Conservation (phyloP, 1,140 invertebrate species). For the Catajapyx aquilonaris region DNA sequence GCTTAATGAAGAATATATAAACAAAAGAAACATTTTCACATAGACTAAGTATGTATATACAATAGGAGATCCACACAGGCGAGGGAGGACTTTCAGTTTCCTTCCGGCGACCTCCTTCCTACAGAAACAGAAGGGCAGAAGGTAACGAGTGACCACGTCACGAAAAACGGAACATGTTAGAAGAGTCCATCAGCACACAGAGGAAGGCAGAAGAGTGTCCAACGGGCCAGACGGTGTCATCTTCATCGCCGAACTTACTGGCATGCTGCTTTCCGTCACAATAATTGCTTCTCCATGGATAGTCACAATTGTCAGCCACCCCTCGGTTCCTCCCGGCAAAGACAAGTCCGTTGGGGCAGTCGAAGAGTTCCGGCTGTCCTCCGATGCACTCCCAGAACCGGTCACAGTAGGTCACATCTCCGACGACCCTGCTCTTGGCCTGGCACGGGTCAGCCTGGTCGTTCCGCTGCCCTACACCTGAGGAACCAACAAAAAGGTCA, state of each 20-base stretch:
- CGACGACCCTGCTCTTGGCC: conserved; percentile 44
- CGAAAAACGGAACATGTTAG: too few species aligned
- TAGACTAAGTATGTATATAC: too few species aligned
- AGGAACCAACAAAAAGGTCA: conserved; percentile 6
- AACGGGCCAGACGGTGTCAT: too few species aligned
- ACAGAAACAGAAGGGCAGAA: too few species aligned
- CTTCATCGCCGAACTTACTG: conserved; percentile 31
- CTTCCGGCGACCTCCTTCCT: too few species aligned
- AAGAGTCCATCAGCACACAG: too few species aligned
- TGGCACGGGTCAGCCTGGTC: conserved; percentile 51
- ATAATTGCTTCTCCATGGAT: conserved; percentile 70
- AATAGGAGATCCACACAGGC: too few species aligned
- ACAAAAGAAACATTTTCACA: too few species aligned
- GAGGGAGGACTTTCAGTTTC: too few species aligned
- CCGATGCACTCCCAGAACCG: conserved; percentile 67
- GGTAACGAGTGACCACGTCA: background rate
- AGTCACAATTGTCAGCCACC: conserved; percentile 69
- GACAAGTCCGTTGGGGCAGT: conserved; percentile 74
- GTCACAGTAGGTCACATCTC: conserved; percentile 61
- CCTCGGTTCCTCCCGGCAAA: conserved; percentile 70
- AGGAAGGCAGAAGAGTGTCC: too few species aligned
- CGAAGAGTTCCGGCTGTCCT: conserved; percentile 55
- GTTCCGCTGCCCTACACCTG: conserved; percentile 19
- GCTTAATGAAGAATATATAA: too few species aligned
- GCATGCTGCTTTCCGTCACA: conserved; percentile 54